These are phyloP conservation scores for Drosophila varians DNA, from an alignment of 1,140 invertebrate genomes.

Conservation along the genomic window DNA sequence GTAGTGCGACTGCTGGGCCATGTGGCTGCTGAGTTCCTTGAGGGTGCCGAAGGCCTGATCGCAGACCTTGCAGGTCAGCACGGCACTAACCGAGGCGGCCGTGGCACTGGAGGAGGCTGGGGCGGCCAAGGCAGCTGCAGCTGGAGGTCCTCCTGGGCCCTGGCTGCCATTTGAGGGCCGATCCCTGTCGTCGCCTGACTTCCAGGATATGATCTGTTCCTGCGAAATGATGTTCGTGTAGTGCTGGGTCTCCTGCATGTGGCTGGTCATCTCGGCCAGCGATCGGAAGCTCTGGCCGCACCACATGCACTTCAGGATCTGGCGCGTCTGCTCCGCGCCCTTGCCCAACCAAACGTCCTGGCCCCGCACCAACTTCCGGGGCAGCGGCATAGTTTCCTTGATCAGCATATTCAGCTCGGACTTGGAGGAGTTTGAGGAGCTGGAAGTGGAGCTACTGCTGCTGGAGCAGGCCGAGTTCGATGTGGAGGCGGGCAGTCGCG, in stretches of 20 bases:
- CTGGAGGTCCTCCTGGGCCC: not conserved
- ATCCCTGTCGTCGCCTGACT: constrained; percentile 90
- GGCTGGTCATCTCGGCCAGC: constrained; percentile 97
- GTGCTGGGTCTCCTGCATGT: constrained; percentile 99
- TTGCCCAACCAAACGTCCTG: constrained; percentile 99
- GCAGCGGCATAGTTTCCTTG: constrained; percentile 96
- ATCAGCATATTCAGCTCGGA: constrained; percentile 93
- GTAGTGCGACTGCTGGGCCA: constrained; percentile 99
- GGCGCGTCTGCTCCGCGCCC: constrained; percentile 97
- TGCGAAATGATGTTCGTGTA: constrained; percentile 99
- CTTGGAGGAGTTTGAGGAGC: constrained; percentile 87
- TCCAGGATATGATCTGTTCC: constrained; percentile 98
- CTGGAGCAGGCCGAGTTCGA: constrained; percentile 85
- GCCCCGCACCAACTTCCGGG: constrained; percentile 96
- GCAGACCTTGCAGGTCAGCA: constrained; percentile 98
- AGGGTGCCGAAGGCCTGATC: constrained; percentile 97
- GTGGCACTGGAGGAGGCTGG: constrained; percentile 86
- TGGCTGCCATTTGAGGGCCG: constrained; percentile 36
- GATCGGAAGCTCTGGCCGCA: constrained; percentile 98
- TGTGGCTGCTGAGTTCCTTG: constrained; percentile 98
- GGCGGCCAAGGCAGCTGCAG: constrained; percentile 6
- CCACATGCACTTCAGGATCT: constrained; percentile 99
- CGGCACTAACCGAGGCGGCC: constrained; percentile 85
- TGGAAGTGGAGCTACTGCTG: constrained; percentile 85
- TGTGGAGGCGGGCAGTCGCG: constrained; percentile 77